phyloP scores from a whole-genome alignment of 2,888 invertebrate species.

The Helleia helle region DNA sequence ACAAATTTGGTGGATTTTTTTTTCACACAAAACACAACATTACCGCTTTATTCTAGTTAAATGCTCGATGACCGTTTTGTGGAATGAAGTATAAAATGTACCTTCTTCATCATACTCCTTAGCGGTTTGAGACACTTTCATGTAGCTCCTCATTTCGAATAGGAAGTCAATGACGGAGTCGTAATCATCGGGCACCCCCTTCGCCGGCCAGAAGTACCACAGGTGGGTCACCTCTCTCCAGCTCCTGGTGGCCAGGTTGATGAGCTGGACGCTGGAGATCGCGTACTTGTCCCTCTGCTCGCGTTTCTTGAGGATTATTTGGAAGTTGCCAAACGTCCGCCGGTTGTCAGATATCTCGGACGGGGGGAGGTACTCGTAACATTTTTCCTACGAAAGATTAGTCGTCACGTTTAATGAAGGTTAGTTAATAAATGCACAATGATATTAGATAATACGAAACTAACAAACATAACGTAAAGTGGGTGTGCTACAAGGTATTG shows the following conservation, averaged over 20 bases:
- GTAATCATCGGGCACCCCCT: conserved; percentile 88
- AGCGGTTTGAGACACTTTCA: conserved; percentile 64
- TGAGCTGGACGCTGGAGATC: conserved; percentile 87
- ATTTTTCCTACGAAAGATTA: conserved; percentile 91
- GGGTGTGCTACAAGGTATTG: no score
- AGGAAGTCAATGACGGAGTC: conserved; percentile 90
- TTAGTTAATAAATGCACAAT: no score
- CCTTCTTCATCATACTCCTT: conserved; percentile 71
- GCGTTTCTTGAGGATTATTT: conserved; percentile 88
- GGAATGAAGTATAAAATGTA: no score
- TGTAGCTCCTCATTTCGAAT: conserved; percentile 82
- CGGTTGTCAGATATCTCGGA: conserved; percentile 93
- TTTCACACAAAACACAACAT: no score
- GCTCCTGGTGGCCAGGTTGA: conserved; percentile 86
- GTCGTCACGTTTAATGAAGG: no score
- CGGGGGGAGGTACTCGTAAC: conserved; percentile 92
- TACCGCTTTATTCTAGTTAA: no score
- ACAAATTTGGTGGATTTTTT: no score
- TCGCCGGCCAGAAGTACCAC: conserved; percentile 96
- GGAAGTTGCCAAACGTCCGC: conserved; percentile 89
- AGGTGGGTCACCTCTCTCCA: conserved; percentile 92
- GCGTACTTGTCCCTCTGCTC: conserved; percentile 94
- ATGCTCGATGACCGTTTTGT: no score
- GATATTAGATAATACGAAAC: no score
- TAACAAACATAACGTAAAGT: no score